A percentile compares a stretch with the other conserved stretches of the same genome.
phyloP scores from a whole-genome alignment of 35 echinoderm and acorn worm genomes.

The Lytechinus pictus region DNA sequence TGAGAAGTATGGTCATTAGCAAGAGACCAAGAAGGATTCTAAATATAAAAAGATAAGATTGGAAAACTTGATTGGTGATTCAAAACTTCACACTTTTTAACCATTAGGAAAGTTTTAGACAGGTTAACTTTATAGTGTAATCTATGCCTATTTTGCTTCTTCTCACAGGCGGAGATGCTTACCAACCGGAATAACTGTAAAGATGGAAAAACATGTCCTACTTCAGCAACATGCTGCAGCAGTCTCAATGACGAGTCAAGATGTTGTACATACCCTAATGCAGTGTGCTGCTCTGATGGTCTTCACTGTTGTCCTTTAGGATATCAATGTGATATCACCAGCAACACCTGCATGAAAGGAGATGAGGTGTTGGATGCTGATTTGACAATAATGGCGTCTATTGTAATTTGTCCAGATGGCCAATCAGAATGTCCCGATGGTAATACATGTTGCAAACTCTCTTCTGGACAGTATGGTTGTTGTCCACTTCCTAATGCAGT shows the following conservation, averaged over 20 bases:
- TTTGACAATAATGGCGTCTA: neutral
- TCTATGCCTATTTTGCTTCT: neutral
- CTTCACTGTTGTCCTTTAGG: conserved; percentile 66
- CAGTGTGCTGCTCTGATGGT: conserved; percentile 57
- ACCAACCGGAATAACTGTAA: neutral
- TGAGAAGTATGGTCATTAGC: too few species aligned
- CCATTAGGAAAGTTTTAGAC: too few species aligned
- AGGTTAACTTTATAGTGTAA: too few species aligned
- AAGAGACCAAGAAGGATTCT: too few species aligned
- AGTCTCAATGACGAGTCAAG: neutral
- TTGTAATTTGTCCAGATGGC: neutral
- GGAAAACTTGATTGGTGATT: too few species aligned
- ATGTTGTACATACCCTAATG: conserved; percentile 15
- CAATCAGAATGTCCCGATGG: neutral
- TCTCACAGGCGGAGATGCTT: neutral
- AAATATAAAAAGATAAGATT: too few species aligned
- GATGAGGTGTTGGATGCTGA: neutral
- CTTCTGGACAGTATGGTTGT: neutral
- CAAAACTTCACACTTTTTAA: too few species aligned
- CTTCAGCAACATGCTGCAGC: neutral
- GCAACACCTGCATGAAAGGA: conserved; percentile 17
- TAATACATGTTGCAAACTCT: neutral
- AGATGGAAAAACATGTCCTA: neutral
- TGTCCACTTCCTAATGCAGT: neutral
- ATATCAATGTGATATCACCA: conserved; percentile 37